A percentile compares a stretch with the other conserved stretches of the same genome.
These are phyloP conservation scores for Felis chaus DNA, from an alignment of 2,113 vertebrate genomes.

Conservation along the genomic window DNA sequence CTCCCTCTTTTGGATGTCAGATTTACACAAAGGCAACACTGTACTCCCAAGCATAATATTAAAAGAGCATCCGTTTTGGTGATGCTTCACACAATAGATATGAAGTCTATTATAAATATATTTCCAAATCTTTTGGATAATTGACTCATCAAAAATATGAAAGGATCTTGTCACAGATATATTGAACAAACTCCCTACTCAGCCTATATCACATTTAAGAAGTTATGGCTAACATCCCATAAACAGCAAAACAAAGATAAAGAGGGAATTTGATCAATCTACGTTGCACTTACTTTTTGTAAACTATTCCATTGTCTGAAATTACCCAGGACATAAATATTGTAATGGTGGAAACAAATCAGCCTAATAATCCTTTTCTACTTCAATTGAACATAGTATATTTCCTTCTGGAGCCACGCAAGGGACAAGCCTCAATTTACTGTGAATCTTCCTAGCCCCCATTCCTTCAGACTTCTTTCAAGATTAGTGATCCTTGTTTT, in stretches of 20 bases:
- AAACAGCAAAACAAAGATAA: neutral
- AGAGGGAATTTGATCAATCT: constrained; percentile 21
- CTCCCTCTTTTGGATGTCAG: neutral
- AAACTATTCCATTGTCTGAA: constrained; percentile 1
- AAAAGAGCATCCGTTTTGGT: constrained; percentile 9
- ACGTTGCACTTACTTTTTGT: neutral
- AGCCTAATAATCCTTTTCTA: neutral
- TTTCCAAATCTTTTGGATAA: constrained; percentile 27
- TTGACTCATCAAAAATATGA: constrained; percentile 19
- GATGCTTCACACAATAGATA: constrained; percentile 7
- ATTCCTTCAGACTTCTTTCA: neutral
- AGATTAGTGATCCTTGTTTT: neutral
- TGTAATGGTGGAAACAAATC: neutral
- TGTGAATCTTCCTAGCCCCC: fast-evolving
- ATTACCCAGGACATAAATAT: neutral
- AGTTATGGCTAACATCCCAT: neutral
- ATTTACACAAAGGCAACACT: constrained; percentile 59
- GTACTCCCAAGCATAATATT: neutral
- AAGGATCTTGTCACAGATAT: neutral
- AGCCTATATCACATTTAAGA: neutral
- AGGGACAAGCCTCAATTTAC: neutral
- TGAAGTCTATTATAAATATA: constrained; percentile 4
- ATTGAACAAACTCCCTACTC: neutral
- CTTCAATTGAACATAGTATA: neutral
- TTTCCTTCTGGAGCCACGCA: neutral